phyloP scores from a whole-genome alignment of 2,797 vertebrate species.

The Meda fulgida region DNA sequence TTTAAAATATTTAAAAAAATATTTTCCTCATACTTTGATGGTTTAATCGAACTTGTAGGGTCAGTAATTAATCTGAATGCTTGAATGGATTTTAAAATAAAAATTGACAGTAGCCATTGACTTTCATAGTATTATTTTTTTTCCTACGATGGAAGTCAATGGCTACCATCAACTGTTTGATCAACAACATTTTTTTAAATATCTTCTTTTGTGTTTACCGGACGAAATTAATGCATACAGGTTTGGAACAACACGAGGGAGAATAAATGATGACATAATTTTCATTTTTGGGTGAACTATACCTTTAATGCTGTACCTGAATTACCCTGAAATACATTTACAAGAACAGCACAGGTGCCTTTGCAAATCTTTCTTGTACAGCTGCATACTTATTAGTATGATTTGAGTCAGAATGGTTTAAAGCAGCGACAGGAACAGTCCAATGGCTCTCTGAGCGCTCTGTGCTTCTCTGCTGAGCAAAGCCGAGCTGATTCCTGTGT shows the following conservation, averaged over 20 bases:
- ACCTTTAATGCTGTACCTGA: neutral
- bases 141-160: too few relatives aligned
- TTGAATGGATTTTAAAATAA: neutral
- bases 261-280: too few relatives aligned
- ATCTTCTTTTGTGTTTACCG: too few relatives aligned
- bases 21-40: neutral
- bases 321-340: constrained; percentile 7
- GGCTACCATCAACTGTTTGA: too few relatives aligned
- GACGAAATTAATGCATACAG: too few relatives aligned
- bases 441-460: constrained; percentile 31
- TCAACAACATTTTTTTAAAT: too few relatives aligned
- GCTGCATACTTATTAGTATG: constrained; percentile 46
- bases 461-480: constrained; percentile 65
- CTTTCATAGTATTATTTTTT: too few relatives aligned
- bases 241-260: too few relatives aligned
- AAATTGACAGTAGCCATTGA: too few relatives aligned
- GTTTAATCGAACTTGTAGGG: neutral
- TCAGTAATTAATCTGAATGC: neutral
- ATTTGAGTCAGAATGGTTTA: constrained; percentile 41
- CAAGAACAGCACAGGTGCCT: constrained; percentile 26
- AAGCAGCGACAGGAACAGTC: constrained; percentile 31
- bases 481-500: constrained; percentile 69
- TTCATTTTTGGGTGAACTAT: too few relatives aligned
- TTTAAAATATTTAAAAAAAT: neutral
- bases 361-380: constrained; percentile 20